Conservation (phyloP, 2,797 vertebrate species). For the Gouania willdenowi region DNA sequence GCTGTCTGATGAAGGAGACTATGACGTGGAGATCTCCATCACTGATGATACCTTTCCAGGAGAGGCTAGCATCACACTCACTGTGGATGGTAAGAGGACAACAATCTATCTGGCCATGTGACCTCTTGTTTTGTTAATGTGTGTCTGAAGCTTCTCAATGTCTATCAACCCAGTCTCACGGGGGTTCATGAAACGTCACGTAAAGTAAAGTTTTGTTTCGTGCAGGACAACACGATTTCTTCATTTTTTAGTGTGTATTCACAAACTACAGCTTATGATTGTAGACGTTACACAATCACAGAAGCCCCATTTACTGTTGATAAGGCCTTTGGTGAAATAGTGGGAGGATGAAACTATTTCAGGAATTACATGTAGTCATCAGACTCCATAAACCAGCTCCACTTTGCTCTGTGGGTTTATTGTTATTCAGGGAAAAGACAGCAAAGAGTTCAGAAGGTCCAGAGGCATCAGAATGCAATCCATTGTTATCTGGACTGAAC, state of each 20-base stretch:
- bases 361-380: neutral
- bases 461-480: too few species aligned
- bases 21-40: slow-evolving; percentile 96
- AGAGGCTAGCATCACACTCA: slow-evolving; percentile 90
- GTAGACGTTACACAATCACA: neutral
- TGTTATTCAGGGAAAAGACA: neutral
- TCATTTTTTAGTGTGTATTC: too few species aligned
- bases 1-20: slow-evolving; percentile 85
- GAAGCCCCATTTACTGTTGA: neutral
- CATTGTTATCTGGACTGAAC: too few species aligned
- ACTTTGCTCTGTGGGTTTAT: neutral
- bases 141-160: too few species aligned
- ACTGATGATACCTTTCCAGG: slow-evolving; percentile 91
- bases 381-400: neutral
- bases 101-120: too few species aligned
- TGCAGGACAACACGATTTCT: too few species aligned
- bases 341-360: slow-evolving; percentile 1
- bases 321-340: slow-evolving; percentile 1
- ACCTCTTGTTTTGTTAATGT: too few species aligned
- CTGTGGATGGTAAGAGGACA: slow-evolving; percentile 85
- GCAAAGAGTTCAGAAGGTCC: neutral
- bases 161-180: too few species aligned
- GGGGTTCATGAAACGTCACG: too few species aligned
- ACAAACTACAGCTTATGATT: too few species aligned
- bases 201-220: too few species aligned